Evolutionary conservation across 2,113 vertebrate species (phyloP), one percentile per base, ranked within the genome.

Genomic region (Stomatorhinus ivindoensis): DNA sequence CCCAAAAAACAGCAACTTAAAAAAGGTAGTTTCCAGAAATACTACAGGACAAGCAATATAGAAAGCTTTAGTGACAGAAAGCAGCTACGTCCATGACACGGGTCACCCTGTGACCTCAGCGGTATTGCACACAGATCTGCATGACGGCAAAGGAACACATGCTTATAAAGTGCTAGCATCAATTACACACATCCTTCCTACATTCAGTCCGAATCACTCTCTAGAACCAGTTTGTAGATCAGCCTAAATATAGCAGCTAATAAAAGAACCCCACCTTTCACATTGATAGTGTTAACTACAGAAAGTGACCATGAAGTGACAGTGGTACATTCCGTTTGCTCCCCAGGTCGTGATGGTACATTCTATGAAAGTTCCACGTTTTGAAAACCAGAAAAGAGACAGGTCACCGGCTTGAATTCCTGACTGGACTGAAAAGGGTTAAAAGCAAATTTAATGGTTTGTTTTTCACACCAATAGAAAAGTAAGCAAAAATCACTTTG

Each of bases 161-260:
- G 93, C 95, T 94, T 1, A 44, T 97, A 97, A 98, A 97, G 97
- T 97, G 96, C 97, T 94, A 95, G 92, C 94, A 92, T 58, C 19
- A 90, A 55, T 88, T 47, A 90, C 27, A 85, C 24, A 69, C 42
- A 80, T 46, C 76, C 47, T 83, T n/a, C n/a, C 27, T 11, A 47
- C 80, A 88, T 90, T 90, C 53, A 86, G 89, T 85, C 89, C 6
- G 87, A 89, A 89, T 89, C 58, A 53, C 86, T n/a, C 86, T n/a
- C 89, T 69, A 58, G 51, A 90, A 3, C 89, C n/a, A 91, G 31
- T 42, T 21, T 87, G 35, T 90, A 53, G 69, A 88, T 46, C 55
- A 90, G 39, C 50, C 53, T 58, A 86, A 42, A 69, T 42, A 61
- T 50, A 88, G 76, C 76, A 88, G 76, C 87, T 35, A 82, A 90